Conservation (phyloP, 2,113 vertebrate species). For the Dolichotis patagonum region DNA sequence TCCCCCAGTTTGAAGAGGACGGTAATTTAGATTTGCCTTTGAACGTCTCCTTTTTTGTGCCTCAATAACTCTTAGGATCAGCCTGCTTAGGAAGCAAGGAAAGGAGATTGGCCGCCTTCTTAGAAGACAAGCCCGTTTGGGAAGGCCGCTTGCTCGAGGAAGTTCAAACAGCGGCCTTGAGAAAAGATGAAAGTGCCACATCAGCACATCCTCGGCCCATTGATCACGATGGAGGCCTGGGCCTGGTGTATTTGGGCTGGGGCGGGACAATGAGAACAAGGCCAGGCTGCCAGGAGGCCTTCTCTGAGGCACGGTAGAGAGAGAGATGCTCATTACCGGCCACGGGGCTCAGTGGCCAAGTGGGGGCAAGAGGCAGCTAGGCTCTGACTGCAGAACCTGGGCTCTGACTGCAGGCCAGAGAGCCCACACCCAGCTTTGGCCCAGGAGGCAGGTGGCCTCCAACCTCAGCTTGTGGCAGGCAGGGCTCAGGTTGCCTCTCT, state of each 20-base stretch:
- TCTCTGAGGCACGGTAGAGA: constrained; percentile 65
- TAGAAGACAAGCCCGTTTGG: constrained; percentile 90
- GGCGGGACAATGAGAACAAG: constrained; percentile 85
- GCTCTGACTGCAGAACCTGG: neutral
- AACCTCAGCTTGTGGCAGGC: neutral
- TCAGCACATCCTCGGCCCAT: constrained; percentile 86
- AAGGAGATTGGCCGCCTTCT: constrained; percentile 90
- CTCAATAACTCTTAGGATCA: constrained; percentile 90
- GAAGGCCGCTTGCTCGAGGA: constrained; percentile 86
- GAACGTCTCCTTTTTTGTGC: constrained; percentile 86
- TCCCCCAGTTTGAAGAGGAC: constrained; percentile 88
- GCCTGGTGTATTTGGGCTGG: constrained; percentile 86
- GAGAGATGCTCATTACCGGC: constrained; percentile 75
- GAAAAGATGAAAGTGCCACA: constrained; percentile 88
- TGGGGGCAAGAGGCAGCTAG: constrained; percentile 4
- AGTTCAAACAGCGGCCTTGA: constrained; percentile 90
- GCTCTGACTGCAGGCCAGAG: neutral
- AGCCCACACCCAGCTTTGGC: neutral
- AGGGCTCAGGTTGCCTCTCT: neutral
- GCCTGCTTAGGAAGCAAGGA: constrained; percentile 89
- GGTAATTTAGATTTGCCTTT: constrained; percentile 91
- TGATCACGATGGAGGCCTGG: constrained; percentile 87
- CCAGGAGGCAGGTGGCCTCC: neutral
- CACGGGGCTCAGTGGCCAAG: neutral
- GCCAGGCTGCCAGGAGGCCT: constrained; percentile 74